phyloP scores from a whole-genome alignment of 2,113 vertebrate species.

The Rattus rattus region DNA sequence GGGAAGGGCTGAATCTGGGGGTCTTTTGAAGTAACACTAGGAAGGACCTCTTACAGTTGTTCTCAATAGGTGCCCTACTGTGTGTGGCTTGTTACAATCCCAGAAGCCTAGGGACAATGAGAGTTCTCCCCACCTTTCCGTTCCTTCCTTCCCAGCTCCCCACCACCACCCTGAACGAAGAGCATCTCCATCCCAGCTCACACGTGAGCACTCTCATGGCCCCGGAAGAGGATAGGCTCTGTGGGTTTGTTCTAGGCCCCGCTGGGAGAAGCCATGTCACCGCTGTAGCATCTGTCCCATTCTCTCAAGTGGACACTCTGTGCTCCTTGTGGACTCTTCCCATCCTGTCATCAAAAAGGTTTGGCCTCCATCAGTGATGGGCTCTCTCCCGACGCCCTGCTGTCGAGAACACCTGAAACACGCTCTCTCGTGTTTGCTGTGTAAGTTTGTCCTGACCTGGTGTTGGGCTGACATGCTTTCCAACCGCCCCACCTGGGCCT shows the following conservation, averaged over 20 bases:
- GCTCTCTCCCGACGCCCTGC: background rate
- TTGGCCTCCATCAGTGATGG: background rate
- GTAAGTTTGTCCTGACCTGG: background rate
- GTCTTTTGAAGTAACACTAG: background rate
- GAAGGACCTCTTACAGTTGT: accelerated
- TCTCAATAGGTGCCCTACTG: accelerated
- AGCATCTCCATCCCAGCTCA: background rate
- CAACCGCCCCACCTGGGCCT: background rate
- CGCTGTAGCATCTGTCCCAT: background rate
- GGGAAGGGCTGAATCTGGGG: background rate
- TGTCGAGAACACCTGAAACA: background rate
- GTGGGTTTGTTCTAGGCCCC: background rate
- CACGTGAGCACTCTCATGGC: background rate
- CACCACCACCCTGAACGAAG: background rate
- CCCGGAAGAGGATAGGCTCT: background rate
- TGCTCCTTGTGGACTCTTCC: background rate
- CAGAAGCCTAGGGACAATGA: accelerated
- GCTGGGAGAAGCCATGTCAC: background rate
- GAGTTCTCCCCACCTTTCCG: background rate
- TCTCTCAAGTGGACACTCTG: background rate
- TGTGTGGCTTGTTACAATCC: background rate
- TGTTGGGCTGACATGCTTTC: background rate
- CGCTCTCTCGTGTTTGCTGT: slow-evolving; percentile 37
- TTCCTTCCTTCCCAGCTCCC: background rate
- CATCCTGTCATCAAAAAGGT: background rate